Conservation (phyloP, 1,140 invertebrate genomes). For the Scaptomyza pallida region DNA sequence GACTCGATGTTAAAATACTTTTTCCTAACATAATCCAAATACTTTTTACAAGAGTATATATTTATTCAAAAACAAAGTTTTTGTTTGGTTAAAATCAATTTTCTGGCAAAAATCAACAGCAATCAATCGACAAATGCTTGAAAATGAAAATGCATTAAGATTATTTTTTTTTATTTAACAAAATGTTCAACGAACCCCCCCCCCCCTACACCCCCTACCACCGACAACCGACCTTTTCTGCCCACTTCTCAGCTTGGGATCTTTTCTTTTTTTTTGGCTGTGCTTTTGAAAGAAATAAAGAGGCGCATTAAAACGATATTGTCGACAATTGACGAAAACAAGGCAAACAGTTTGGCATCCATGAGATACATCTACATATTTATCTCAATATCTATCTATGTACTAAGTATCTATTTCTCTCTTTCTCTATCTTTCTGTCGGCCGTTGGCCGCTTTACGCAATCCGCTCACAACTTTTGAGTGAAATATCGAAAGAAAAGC, state of each 20-base stretch:
- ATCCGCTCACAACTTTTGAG: constrained; percentile 39
- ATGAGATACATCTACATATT: constrained; percentile 9
- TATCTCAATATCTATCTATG: constrained; percentile 4
- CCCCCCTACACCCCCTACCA: not conserved
- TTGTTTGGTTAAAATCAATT: constrained; percentile 44
- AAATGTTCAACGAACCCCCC: constrained; percentile 2
- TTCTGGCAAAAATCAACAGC: constrained; percentile 49
- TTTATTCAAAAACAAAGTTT: not conserved
- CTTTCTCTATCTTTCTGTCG: constrained; percentile 5
- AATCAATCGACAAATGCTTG: constrained; percentile 69
- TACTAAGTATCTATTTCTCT: not conserved
- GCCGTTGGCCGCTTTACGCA: constrained; percentile 63
- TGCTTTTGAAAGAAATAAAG: constrained; percentile 68
- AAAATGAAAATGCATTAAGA: constrained; percentile 71
- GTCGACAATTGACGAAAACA: constrained; percentile 81
- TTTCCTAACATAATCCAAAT: too few species aligned
- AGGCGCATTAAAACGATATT: constrained; percentile 72
- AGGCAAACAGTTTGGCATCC: constrained; percentile 42
- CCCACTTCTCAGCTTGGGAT: constrained; percentile 2
- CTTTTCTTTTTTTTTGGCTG: too few species aligned
- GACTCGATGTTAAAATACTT: too few species aligned
- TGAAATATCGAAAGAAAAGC: constrained; percentile 46
- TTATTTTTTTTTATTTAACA: constrained; percentile 46
- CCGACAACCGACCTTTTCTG: too few species aligned
- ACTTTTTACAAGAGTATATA: too few species aligned